phyloP scores from a whole-genome alignment of 2,797 vertebrate genomes.

The Peromyscus attwateri region DNA sequence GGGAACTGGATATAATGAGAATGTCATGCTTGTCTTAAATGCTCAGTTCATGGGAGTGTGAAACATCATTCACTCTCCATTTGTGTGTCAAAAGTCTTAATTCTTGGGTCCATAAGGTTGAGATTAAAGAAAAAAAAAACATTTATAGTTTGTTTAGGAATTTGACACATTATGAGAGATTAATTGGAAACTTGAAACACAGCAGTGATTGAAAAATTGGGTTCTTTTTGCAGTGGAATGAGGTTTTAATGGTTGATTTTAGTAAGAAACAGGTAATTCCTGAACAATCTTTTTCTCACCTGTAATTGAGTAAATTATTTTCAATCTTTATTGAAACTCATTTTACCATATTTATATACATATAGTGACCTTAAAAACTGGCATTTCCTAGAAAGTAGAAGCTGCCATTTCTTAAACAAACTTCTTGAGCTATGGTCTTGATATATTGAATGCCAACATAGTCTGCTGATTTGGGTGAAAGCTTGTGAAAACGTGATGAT shows the following conservation, averaged over 20 bases:
- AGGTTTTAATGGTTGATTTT: background rate
- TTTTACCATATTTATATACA: conserved; percentile 1
- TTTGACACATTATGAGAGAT: background rate
- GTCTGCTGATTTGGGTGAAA: background rate
- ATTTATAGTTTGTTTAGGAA: conserved; percentile 10
- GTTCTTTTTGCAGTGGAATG: background rate
- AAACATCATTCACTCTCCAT: conserved; percentile 19
- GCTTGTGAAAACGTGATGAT: background rate
- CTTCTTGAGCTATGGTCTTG: background rate
- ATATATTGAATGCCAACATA: background rate
- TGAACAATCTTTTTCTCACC: background rate
- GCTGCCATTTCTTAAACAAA: background rate
- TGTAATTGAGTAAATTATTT: conserved; percentile 1
- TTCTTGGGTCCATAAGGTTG: background rate
- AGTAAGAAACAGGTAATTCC: background rate
- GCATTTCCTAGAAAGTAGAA: background rate
- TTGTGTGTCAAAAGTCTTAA: background rate
- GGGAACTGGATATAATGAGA: background rate
- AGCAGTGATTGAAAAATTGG: background rate
- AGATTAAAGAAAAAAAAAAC: background rate
- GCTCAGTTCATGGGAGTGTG: background rate
- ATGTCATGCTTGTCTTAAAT: background rate
- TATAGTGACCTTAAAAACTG: conserved; percentile 15
- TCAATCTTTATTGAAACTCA: background rate
- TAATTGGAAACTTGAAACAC: conserved; percentile 16